These are phyloP conservation scores for Lepisosteus osseus DNA, from an alignment of 2,113 vertebrate genomes.

Conservation along the genomic window DNA sequence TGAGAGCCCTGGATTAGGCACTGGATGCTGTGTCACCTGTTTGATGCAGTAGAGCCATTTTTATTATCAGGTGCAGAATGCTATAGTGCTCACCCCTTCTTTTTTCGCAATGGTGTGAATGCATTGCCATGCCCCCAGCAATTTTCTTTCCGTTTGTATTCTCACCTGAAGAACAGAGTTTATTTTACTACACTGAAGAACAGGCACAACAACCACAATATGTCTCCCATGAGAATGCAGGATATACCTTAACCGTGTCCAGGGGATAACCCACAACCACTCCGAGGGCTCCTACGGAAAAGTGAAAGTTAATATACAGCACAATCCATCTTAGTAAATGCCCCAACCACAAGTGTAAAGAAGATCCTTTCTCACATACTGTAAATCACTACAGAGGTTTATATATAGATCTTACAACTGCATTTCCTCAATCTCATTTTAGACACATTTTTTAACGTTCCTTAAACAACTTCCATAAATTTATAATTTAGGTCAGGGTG, in stretches of 20 bases:
- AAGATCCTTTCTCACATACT: no score
- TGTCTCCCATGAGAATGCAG: not conserved
- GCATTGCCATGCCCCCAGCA: constrained; percentile 74
- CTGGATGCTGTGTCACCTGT: not conserved
- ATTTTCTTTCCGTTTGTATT: constrained; percentile 73
- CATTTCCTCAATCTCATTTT: no score
- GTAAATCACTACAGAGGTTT: no score
- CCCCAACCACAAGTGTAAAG: no score
- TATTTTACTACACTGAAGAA: no score
- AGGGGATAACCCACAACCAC: constrained; percentile 55
- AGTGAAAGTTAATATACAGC: not conserved
- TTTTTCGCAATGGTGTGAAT: constrained; percentile 63
- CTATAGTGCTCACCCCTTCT: constrained; percentile 63
- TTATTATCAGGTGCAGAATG: not conserved
- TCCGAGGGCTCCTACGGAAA: constrained; percentile 50
- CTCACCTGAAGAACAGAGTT: constrained; percentile 60
- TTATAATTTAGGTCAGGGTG: no score
- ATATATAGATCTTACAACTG: no score
- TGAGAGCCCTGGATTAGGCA: not conserved
- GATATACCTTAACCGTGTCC: constrained; percentile 79
- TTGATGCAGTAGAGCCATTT: not conserved
- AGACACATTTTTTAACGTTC: no score
- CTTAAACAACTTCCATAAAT: no score
- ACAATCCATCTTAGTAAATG: no score
- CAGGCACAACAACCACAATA: no score